These are phyloP conservation scores for Arbacia lixula DNA, from an alignment of 53 echinoderm and acorn worm species.

Conservation along the genomic window DNA sequence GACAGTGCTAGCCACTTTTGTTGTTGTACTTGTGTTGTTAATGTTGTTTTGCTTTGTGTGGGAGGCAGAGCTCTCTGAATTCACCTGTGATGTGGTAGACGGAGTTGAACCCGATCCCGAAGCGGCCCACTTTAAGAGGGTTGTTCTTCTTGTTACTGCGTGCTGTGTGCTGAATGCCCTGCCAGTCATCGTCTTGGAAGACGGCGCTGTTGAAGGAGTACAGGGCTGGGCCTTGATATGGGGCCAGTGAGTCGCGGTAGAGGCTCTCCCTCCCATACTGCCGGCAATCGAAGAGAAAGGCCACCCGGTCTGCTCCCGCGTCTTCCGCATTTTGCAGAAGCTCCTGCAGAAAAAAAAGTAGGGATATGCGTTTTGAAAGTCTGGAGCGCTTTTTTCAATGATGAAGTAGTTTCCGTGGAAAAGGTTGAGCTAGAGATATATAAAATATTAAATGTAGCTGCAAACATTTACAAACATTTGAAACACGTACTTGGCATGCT, in stretches of 20 bases:
- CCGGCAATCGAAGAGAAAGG: slow-evolving; percentile 75
- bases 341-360: slow-evolving; percentile 65
- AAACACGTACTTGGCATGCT: too few relatives aligned
- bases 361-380: too few relatives aligned
- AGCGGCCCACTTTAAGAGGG: slow-evolving; percentile 82
- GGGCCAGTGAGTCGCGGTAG: slow-evolving; percentile 38
- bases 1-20: too few relatives aligned
- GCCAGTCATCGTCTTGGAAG: slow-evolving; percentile 78
- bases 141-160: slow-evolving; percentile 79
- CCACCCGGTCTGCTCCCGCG: slow-evolving; percentile 72
- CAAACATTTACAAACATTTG: too few relatives aligned
- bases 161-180: slow-evolving; percentile 77
- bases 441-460: too few relatives aligned
- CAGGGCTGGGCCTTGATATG: slow-evolving; percentile 74
- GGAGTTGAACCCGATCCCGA: slow-evolving; percentile 94
- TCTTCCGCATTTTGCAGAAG: slow-evolving; percentile 93
- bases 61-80: too few relatives aligned
- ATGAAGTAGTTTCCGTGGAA: too few relatives aligned
- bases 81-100: slow-evolving; percentile 96
- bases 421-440: too few relatives aligned
- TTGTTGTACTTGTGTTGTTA: neutral
- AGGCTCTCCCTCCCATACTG: slow-evolving; percentile 56
- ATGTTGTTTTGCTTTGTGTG: too few relatives aligned
- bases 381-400: too few relatives aligned
- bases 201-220: slow-evolving; percentile 77